Percentiles rank a stretch among this genome's conserved stretches.
These are phyloP conservation scores for Sussaba pulchella DNA, from an alignment of 2,888 invertebrate species.

Conservation along the genomic window DNA sequence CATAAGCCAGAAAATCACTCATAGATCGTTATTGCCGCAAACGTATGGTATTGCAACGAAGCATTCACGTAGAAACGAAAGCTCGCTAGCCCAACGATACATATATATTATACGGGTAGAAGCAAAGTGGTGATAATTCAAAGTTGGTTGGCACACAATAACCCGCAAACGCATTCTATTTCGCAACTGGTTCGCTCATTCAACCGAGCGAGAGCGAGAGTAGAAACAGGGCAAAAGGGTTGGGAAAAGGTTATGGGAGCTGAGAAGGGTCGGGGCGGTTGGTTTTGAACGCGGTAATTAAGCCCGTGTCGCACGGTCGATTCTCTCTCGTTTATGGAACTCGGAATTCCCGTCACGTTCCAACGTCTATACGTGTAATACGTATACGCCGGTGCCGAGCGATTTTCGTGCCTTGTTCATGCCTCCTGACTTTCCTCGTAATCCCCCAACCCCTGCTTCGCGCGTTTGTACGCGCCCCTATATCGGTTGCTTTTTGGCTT, in stretches of 20 bases:
- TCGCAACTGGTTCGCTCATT: constrained; percentile 41
- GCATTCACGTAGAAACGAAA: background rate
- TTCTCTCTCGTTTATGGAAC: constrained; percentile 65
- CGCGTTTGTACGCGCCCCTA: constrained; percentile 48
- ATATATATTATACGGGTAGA: constrained; percentile 8
- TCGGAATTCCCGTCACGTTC: constrained; percentile 75
- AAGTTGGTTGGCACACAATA: constrained; percentile 49
- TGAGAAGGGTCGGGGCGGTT: background rate
- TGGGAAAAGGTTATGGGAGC: background rate
- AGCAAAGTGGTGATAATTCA: constrained; percentile 53
- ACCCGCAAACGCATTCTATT: constrained; percentile 45
- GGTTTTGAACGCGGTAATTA: constrained; percentile 65
- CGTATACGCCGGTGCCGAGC: constrained; percentile 70
- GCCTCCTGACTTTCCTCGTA: constrained; percentile 64
- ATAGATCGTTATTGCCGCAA: background rate
- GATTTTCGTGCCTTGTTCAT: constrained; percentile 73
- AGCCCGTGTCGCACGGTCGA: constrained; percentile 66
- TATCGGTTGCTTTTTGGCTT: constrained; percentile 55
- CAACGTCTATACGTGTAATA: constrained; percentile 69
- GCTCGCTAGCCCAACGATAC: background rate
- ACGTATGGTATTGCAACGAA: background rate
- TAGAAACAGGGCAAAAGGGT: constrained; percentile 4
- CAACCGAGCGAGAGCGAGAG: constrained; percentile 12
- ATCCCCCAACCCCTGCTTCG: background rate
- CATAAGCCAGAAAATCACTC: background rate